Evolutionary conservation across 2,113 vertebrate genomes (phyloP).

Genomic region (Aplodontia rufa): DNA sequence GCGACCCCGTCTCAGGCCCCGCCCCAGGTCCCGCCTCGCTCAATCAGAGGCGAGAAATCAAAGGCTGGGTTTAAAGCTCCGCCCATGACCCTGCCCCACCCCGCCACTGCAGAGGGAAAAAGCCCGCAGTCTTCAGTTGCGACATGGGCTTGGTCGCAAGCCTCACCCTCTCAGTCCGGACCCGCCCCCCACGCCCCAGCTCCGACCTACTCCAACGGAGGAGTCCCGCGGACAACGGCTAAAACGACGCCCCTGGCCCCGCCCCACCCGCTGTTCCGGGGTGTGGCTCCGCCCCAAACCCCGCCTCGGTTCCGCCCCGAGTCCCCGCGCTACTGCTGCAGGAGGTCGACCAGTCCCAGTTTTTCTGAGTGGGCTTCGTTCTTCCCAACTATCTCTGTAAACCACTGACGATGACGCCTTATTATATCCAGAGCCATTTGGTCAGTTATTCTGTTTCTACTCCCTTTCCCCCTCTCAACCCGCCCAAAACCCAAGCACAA

Average conservation of each 20-base stretch:
- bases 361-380: rapidly evolving
- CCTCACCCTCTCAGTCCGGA: not conserved
- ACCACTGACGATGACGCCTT: not conserved
- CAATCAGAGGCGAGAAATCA: not conserved
- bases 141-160: not conserved
- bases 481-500: not conserved
- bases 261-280: not conserved
- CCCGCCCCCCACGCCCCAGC: not conserved
- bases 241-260: not conserved
- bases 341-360: rapidly evolving
- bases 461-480: not conserved
- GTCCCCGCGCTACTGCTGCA: rapidly evolving
- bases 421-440: not conserved
- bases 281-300: not conserved
- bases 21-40: not conserved
- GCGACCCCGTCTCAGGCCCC: slow-evolving; percentile 35
- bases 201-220: not conserved
- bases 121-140: not conserved
- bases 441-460: not conserved
- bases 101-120: not conserved
- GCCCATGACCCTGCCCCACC: not conserved
- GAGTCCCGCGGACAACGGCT: not conserved
- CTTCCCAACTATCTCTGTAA: not conserved
- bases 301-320: not conserved
- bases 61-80: not conserved